Evolutionary conservation across 2,113 vertebrate species (phyloP).

Genomic region (Polypterus senegalus): DNA sequence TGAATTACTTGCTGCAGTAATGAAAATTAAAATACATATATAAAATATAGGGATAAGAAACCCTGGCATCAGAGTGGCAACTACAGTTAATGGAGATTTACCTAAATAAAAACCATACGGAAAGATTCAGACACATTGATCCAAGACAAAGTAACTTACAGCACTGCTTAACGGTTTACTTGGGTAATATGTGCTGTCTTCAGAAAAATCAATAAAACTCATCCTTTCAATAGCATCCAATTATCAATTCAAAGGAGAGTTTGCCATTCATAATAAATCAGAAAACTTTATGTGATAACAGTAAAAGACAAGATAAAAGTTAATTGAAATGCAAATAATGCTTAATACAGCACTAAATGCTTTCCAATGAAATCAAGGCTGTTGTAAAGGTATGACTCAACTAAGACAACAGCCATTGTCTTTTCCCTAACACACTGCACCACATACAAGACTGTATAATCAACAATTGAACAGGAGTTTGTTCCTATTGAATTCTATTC

Average conservation of each 20-base stretch:
- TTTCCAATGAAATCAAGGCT: conserved; percentile 5
- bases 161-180: conserved; percentile 73
- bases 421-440: background rate
- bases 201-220: conserved; percentile 91
- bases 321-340: conserved; percentile 54
- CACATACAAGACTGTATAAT: no score
- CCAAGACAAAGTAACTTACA: conserved; percentile 67
- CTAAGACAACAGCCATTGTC: background rate
- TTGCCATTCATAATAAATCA: conserved; percentile 78
- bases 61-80: conserved; percentile 68
- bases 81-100: conserved; percentile 72
- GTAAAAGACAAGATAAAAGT: conserved; percentile 57
- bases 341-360: conserved; percentile 23
- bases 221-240: conserved; percentile 97
- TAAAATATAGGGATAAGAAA: conserved; percentile 45
- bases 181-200: conserved; percentile 78
- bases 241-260: conserved; percentile 84
- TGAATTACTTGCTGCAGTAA: conserved; percentile 9
- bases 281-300: conserved; percentile 70
- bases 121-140: conserved; percentile 82
- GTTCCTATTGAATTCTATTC: no score
- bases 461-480: no score
- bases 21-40: background rate
- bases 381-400: conserved; percentile 2
- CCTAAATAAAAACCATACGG: conserved; percentile 67